Base-by-base conservation (phyloP, 2,113 vertebrate species). In the Heteronetta atricapilla region DNA sequence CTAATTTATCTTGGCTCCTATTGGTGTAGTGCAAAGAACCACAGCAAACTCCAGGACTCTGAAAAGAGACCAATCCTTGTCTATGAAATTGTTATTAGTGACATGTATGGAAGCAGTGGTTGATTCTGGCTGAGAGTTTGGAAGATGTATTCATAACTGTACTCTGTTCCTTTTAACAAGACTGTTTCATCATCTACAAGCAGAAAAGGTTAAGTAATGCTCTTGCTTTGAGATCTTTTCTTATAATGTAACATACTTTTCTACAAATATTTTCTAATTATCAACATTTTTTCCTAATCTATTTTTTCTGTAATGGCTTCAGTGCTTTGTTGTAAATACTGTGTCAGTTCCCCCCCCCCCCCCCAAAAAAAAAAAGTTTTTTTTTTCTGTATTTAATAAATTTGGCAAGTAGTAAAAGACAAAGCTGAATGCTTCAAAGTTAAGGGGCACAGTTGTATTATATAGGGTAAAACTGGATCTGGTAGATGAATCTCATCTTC, bases 401-500 rank as follows among this genome's bases (percentile, higher is more conserved):
- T 28, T 28, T 17, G 52, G 46, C 13, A 62, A 34, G 53, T 8
- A 53, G 44, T 29, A 48, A 48, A 90, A 62, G 31, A 77, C 29
- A 70, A 44, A 92, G 44, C 67, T 60, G 86, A 90, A 74, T 3
- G 11, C 16, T 74, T 88, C 56, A 26, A 62, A 82, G 23, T 62
- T 89, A 89, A 79, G 38, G 33, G 38, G 68, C 88, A 75, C 42
- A 77, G 94, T 97, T 96, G 55, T 81, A 64, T 77, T 82, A 87
- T 79, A 72, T 46, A 69, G 7, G 86, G 90, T 80, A 70, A 78
- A 96, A 91, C 50, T 85, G 84, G 44, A n/a, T 59, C 83, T 22
- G 36, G 63, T 87, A 92, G 89, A 92, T 44, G 28, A 87, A 94
- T 95, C 53, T 90, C 56, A 64, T 79, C 29, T 96, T 93, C 83